phyloP scores from a whole-genome alignment of 2,888 invertebrate species.

The Drosophila vallismaia region DNA sequence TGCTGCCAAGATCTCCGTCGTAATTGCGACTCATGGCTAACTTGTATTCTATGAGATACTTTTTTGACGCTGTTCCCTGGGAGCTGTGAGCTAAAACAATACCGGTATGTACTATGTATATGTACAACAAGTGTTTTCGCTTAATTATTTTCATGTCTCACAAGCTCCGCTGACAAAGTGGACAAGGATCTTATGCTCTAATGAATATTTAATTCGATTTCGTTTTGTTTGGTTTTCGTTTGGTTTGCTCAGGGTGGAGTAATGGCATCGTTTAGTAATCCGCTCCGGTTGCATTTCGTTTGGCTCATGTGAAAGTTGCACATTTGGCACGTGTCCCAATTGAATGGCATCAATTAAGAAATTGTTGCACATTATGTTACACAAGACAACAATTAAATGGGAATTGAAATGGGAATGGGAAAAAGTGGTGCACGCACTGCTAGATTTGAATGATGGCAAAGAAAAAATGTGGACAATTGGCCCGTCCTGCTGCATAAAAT shows the following conservation, averaged over 20 bases:
- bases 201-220: constrained; percentile 58
- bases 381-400: constrained; percentile 56
- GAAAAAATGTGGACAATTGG: constrained; percentile 29
- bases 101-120: constrained; percentile 39
- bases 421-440: constrained; percentile 39
- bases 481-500: constrained; percentile 59
- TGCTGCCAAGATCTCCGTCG: constrained; percentile 71
- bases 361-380: constrained; percentile 53
- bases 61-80: constrained; percentile 35
- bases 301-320: constrained; percentile 60
- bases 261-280: constrained; percentile 23
- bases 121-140: constrained; percentile 67
- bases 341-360: constrained; percentile 63
- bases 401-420: constrained; percentile 4
- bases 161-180: constrained; percentile 71
- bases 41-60: constrained; percentile 77
- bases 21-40: constrained; percentile 78
- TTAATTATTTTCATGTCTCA: constrained; percentile 74
- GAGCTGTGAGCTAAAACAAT: constrained; percentile 45
- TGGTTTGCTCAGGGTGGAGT: constrained; percentile 16
- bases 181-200: constrained; percentile 66
- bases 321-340: constrained; percentile 61
- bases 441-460: constrained; percentile 74
- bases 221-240: neutral
- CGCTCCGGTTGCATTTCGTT: constrained; percentile 19